Evolutionary conservation across 2,113 vertebrate species (phyloP), one percentile per base, ranked within the genome.

Genomic region (Neogobius melanostomus): DNA sequence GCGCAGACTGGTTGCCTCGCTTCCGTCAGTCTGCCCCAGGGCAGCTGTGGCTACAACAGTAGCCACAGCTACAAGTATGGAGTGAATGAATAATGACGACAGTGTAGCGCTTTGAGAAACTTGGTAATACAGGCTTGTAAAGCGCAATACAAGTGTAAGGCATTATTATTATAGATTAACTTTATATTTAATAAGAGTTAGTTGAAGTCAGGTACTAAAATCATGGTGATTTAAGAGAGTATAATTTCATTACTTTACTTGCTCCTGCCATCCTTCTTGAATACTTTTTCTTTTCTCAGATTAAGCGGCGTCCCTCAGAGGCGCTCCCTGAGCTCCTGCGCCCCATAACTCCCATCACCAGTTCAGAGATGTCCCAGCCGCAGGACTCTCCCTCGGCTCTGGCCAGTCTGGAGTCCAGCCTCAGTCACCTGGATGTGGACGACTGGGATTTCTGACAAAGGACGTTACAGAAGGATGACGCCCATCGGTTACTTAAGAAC

Each of bases 391-490:
- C 92, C 48, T 94, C 94, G 9, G 94, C 93, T 12, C 86, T 98
- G 84, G 95, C 95, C 60, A 95, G 94, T 74, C 84, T 98, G 78
- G 95, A 95, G 54, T 94, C 97, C 0, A 89, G 94, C 68, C 88
- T 99, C 81, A 94, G 96, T 84, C 95, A 97, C 81, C 88, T 99
- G 79, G 96, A 96, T 42, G 91, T 99, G 85, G 98, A 98, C 10
- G 97, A 99, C 88, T 99, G 98, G 98, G 97, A 99, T 72, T 99
- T 99, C 93, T 99, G 94, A 90, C 82, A 21, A 64, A 36, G 66
- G 65, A 66, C 56, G 0, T 59, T 15, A 15, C 7, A 5, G 63
- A 45, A n/a, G 44, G 50, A 12, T 11, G 44, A 47, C 42, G 56
- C 71, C 65, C 17, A 11, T 50, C 16, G 45, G 65, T 54, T 76